These are phyloP conservation scores for Pseudomyrmex pallidus DNA, from an alignment of 1,140 invertebrate species.

Conservation along the genomic window DNA sequence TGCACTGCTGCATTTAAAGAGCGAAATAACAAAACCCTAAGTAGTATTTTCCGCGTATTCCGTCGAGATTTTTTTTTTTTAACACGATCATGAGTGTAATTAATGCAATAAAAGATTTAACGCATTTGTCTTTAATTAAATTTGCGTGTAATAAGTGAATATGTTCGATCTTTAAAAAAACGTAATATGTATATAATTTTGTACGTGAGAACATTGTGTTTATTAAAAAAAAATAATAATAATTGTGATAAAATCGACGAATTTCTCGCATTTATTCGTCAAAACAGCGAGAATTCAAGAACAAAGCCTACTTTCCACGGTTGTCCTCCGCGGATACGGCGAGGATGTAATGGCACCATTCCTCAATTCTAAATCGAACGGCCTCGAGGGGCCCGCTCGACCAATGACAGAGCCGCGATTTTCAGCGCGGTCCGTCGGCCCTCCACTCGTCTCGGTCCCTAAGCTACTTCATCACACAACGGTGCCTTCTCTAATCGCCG, in stretches of 20 bases:
- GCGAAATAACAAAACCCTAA: neutral
- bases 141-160: too few species aligned
- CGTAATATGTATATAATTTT: neutral
- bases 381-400: constrained; percentile 74
- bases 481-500: constrained; percentile 77
- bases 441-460: constrained; percentile 53
- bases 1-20: neutral
- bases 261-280: constrained; percentile 41
- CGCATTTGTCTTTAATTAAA: too few species aligned
- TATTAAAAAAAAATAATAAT: neutral
- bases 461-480: constrained; percentile 61
- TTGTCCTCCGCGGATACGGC: constrained; percentile 58
- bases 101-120: neutral
- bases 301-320: constrained; percentile 65
- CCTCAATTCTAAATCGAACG: constrained; percentile 81
- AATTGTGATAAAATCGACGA: constrained; percentile 4
- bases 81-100: neutral
- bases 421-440: constrained; percentile 59
- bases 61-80: neutral
- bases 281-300: constrained; percentile 61
- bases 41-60: neutral
- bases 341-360: constrained; percentile 77
- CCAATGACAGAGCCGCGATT: constrained; percentile 74
- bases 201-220: too few species aligned
- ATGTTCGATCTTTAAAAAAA: neutral